Evolutionary conservation across 1,140 invertebrate genomes (phyloP).

Genomic region (Bemisia tabaci): DNA sequence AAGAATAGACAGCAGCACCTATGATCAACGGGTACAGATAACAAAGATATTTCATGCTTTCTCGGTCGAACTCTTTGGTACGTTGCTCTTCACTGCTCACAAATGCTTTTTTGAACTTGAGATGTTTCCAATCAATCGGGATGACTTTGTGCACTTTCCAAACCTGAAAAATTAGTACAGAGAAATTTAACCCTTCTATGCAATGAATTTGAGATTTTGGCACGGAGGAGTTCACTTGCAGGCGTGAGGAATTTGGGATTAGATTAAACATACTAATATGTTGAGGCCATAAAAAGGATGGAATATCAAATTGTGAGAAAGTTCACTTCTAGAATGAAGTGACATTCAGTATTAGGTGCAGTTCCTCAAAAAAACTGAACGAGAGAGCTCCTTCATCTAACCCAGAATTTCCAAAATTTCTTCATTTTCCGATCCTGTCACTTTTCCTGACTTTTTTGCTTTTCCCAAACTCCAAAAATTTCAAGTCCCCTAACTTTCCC

Average conservation of each 20-base stretch:
- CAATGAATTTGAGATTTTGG: no score
- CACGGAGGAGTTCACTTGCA: no score
- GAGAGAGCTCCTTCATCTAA: no score
- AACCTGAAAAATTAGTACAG: slow-evolving; percentile 39
- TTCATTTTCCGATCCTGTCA: no score
- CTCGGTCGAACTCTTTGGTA: slow-evolving; percentile 73
- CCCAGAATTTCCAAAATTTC: no score
- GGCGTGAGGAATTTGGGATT: no score
- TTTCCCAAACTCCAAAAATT: no score
- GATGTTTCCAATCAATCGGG: slow-evolving; percentile 44
- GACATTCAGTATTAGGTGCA: no score
- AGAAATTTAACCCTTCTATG: slow-evolving; percentile 16
- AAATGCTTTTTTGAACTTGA: slow-evolving; percentile 27
- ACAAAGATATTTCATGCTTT: slow-evolving; percentile 81
- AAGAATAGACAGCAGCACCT: slow-evolving; percentile 77
- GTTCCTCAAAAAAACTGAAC: no score
- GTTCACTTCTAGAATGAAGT: not conserved
- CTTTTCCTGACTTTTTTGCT: no score
- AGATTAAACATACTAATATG: slow-evolving; percentile 4
- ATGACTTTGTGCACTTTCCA: slow-evolving; percentile 93
- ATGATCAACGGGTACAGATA: slow-evolving; percentile 85
- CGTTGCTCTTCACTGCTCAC: slow-evolving; percentile 42
- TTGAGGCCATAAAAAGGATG: not conserved
- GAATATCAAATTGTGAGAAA: not conserved
- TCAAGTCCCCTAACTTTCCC: no score